These are phyloP conservation scores for Leptoteleia sp. DNA, from an alignment of 1,140 invertebrate genomes.

Conservation along the genomic window DNA sequence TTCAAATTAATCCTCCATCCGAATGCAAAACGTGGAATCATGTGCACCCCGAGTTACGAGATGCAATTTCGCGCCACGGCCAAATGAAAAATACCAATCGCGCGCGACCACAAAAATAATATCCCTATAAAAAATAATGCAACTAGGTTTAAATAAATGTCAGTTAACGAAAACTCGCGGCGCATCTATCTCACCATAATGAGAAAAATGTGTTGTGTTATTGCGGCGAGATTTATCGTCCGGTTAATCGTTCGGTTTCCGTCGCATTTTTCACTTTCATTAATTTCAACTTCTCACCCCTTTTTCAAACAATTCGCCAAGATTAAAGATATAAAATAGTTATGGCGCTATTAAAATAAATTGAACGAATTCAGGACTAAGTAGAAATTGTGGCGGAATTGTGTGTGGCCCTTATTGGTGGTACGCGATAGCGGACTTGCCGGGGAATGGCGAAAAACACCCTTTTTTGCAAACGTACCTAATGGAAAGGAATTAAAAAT, in stretches of 20 bases:
- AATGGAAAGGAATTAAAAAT: slow-evolving; percentile 19
- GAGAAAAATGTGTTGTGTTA: slow-evolving; percentile 21
- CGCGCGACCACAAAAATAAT: slow-evolving; percentile 43
- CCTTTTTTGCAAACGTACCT: background rate
- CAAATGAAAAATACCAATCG: slow-evolving; percentile 63
- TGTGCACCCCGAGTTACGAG: slow-evolving; percentile 56
- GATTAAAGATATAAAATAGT: slow-evolving; percentile 21
- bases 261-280: slow-evolving; percentile 19
- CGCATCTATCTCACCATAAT: slow-evolving; percentile 22
- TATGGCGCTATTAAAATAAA: slow-evolving; percentile 19
- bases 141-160: slow-evolving; percentile 36
- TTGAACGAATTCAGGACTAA: slow-evolving; percentile 16
- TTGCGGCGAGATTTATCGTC: background rate
- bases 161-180: slow-evolving; percentile 16
- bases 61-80: slow-evolving; percentile 41
- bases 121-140: slow-evolving; percentile 33
- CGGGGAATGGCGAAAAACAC: slow-evolving; percentile 1
- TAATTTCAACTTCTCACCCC: slow-evolving; percentile 15
- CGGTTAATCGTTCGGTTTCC: slow-evolving; percentile 14
- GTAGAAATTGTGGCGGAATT: slow-evolving; percentile 6
- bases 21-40: slow-evolving; percentile 54
- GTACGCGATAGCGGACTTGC: slow-evolving; percentile 20
- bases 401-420: slow-evolving; percentile 9
- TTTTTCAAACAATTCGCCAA: slow-evolving; percentile 1
- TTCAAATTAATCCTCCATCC: slow-evolving; percentile 56